Evolutionary conservation across 1,140 invertebrate genomes (phyloP).

Genomic region (Leptinotarsa texana): DNA sequence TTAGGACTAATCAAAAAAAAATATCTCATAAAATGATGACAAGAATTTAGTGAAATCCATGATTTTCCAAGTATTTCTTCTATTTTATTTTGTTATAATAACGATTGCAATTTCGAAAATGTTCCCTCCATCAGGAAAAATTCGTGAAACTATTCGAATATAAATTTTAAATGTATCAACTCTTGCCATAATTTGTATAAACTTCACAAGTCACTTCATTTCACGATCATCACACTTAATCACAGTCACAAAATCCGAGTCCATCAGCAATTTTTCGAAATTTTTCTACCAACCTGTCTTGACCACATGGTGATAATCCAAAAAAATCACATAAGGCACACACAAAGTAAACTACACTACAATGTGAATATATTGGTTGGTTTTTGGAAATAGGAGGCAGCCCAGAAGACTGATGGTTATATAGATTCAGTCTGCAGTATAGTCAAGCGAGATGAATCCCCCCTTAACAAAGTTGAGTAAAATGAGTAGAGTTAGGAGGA

Average conservation of each 20-base stretch:
- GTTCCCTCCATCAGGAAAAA: too few relatives aligned
- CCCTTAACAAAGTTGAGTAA: constrained; percentile 32
- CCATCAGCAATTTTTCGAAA: background rate
- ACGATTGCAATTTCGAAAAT: too few relatives aligned
- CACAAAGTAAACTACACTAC: constrained; percentile 36
- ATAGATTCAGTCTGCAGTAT: constrained; percentile 48
- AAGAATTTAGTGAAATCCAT: too few relatives aligned
- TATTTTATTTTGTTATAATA: too few relatives aligned
- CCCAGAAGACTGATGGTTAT: constrained; percentile 41
- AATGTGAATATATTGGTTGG: constrained; percentile 36
- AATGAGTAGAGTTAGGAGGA: constrained; percentile 40
- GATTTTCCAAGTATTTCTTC: too few relatives aligned
- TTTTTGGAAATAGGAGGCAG: constrained; percentile 44
- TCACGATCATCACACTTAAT: constrained; percentile 21
- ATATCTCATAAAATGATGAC: too few relatives aligned
- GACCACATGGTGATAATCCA: constrained; percentile 44
- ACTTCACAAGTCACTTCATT: background rate
- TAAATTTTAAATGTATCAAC: background rate
- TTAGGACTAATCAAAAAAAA: too few relatives aligned
- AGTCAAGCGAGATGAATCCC: constrained; percentile 38
- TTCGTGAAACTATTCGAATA: background rate
- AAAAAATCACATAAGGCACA: constrained; percentile 37
- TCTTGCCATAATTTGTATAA: too few relatives aligned
- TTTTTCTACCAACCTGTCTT: constrained; percentile 42
- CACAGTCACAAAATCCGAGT: constrained; percentile 28